phyloP scores from a whole-genome alignment of 2,797 vertebrate genomes.

The Molossus molossus region DNA sequence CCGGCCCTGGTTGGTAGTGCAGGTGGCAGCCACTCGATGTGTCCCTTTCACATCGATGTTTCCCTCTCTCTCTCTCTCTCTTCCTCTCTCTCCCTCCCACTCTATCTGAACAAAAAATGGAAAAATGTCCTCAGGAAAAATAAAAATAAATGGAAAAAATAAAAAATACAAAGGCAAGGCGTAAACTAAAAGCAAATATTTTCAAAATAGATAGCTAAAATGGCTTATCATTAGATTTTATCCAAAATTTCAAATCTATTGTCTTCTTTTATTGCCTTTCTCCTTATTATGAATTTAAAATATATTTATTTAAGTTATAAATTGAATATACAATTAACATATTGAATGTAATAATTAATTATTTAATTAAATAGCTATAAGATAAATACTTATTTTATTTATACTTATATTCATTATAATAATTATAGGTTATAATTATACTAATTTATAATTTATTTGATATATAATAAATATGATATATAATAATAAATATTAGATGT shows the following conservation, averaged over 20 bases:
- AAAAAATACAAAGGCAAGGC: conserved; percentile 3
- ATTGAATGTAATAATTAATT: background rate
- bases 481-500: background rate
- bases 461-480: background rate
- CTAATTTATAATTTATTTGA: background rate
- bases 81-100: too few relatives aligned
- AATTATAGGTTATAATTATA: background rate
- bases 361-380: background rate
- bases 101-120: too few relatives aligned
- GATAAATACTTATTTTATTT: background rate
- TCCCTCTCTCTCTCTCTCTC: too few relatives aligned
- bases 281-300: background rate
- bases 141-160: too few relatives aligned
- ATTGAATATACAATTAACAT: background rate
- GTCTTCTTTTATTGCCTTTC: background rate
- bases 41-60: too few relatives aligned
- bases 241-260: background rate
- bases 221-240: background rate
- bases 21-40: too few relatives aligned
- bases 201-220: background rate
- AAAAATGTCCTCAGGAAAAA: too few relatives aligned
- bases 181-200: background rate
- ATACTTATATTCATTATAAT: background rate
- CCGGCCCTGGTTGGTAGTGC: too few relatives aligned
- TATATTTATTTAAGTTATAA: background rate